Evolutionary conservation across 2,797 vertebrate genomes (phyloP).

Genomic region (Tenualosa ilisha): DNA sequence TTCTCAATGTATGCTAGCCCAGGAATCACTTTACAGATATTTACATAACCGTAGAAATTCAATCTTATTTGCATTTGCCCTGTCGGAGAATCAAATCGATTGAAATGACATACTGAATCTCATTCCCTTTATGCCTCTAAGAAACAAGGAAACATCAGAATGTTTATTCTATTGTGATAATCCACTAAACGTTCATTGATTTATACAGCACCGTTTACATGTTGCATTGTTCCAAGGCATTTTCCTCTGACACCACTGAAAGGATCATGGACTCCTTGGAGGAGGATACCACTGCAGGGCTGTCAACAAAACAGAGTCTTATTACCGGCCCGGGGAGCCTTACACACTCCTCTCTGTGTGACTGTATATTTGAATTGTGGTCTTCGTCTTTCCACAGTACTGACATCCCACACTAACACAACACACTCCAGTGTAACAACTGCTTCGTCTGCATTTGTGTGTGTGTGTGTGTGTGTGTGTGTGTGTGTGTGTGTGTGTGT

Average conservation of each 20-base stretch:
- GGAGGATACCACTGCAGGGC: not conserved
- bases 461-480: no score
- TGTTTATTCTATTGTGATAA: not conserved
- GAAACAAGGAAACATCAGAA: not conserved
- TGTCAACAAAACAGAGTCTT: not conserved
- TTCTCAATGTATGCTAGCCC: not conserved
- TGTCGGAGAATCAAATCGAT: not conserved
- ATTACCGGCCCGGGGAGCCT: not conserved
- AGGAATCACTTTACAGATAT: not conserved
- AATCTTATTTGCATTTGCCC: not conserved
- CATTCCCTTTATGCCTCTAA: not conserved
- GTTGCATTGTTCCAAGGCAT: not conserved
- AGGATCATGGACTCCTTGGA: not conserved
- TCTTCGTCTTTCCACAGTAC: not conserved
- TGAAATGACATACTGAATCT: not conserved
- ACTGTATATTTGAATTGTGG: not conserved
- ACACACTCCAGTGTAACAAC: not conserved
- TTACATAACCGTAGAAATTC: conserved; percentile 1
- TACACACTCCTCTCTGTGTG: not conserved
- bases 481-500: no score
- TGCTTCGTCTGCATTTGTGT: not conserved
- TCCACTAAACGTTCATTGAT: conserved; percentile 9
- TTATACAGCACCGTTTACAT: not conserved
- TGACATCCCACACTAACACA: not conserved
- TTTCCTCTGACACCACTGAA: not conserved